Conservation (phyloP, 2,888 invertebrate genomes). For the Tridacna gigas region DNA sequence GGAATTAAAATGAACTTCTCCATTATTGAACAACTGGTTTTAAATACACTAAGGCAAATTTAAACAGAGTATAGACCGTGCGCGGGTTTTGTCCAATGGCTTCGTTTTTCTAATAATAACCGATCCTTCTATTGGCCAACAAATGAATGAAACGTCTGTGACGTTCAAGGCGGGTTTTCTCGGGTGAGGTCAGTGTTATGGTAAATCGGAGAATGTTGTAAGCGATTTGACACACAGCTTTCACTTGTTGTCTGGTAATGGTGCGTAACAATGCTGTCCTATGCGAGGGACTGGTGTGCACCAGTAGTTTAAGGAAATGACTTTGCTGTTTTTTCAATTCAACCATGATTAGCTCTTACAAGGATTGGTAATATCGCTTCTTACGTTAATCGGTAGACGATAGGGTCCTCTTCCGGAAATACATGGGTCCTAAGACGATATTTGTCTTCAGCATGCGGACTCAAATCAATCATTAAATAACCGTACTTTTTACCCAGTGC, state of each 20-base stretch:
- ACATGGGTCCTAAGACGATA: conserved; percentile 30
- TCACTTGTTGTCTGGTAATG: no score
- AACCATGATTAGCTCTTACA: conserved; percentile 32
- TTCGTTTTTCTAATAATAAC: no score
- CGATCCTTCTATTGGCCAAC: no score
- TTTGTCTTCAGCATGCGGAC: conserved; percentile 14
- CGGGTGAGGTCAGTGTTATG: no score
- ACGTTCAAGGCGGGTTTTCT: no score
- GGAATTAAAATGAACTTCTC: conserved; percentile 38
- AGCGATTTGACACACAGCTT: no score
- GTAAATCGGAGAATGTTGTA: no score
- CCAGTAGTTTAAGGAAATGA: conserved; percentile 31
- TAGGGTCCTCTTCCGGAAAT: conserved; percentile 30
- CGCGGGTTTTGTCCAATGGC: no score
- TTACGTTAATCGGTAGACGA: conserved; percentile 33
- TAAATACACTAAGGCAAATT: conserved; percentile 27
- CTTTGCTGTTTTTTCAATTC: conserved; percentile 36
- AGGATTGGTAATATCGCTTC: conserved; percentile 8
- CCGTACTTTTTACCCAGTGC: conserved; percentile 27
- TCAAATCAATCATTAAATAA: conserved; percentile 35
- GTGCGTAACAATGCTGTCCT: conserved; percentile 40
- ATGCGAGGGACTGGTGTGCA: conserved; percentile 28
- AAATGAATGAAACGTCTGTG: no score
- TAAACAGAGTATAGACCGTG: no score
- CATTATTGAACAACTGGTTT: conserved; percentile 31